These are phyloP conservation scores for Drosophila pegasa DNA, from an alignment of 2,888 invertebrate species.

Conservation along the genomic window DNA sequence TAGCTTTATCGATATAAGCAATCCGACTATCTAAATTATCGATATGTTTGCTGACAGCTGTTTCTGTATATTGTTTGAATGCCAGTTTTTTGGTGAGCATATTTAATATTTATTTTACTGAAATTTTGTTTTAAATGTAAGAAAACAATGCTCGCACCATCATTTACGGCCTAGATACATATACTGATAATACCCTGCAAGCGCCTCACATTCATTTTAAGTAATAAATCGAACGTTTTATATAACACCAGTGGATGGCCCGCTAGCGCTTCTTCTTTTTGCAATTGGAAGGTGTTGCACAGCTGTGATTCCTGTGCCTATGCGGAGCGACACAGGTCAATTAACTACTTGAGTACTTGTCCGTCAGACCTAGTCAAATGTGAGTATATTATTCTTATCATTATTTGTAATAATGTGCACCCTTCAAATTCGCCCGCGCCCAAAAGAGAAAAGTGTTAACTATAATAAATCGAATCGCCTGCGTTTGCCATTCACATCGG, in stretches of 20 bases:
- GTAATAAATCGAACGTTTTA: slow-evolving; percentile 62
- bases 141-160: slow-evolving; percentile 1
- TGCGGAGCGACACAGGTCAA: slow-evolving; percentile 6
- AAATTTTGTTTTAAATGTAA: slow-evolving; percentile 8
- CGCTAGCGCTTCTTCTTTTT: slow-evolving; percentile 50
- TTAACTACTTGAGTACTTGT: background rate
- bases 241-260: slow-evolving; percentile 59
- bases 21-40: background rate
- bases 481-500: slow-evolving; percentile 44
- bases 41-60: slow-evolving; percentile 47
- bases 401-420: background rate
- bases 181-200: background rate
- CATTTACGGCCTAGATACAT: slow-evolving; percentile 3
- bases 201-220: slow-evolving; percentile 47
- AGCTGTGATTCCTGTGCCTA: slow-evolving; percentile 43
- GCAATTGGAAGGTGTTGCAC: slow-evolving; percentile 34
- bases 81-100: slow-evolving; percentile 42
- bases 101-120: slow-evolving; percentile 12
- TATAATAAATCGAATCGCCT: slow-evolving; percentile 29
- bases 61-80: slow-evolving; percentile 34
- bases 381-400: slow-evolving; percentile 17
- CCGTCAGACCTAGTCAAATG: background rate
- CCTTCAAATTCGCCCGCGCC: no score
- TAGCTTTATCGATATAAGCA: slow-evolving; percentile 18
- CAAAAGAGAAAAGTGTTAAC: background rate